Percentiles rank a stretch among this genome's conserved stretches.
Evolutionary conservation across 2,113 vertebrate genomes (phyloP).

Genomic region (Coreoperca whiteheadi): DNA sequence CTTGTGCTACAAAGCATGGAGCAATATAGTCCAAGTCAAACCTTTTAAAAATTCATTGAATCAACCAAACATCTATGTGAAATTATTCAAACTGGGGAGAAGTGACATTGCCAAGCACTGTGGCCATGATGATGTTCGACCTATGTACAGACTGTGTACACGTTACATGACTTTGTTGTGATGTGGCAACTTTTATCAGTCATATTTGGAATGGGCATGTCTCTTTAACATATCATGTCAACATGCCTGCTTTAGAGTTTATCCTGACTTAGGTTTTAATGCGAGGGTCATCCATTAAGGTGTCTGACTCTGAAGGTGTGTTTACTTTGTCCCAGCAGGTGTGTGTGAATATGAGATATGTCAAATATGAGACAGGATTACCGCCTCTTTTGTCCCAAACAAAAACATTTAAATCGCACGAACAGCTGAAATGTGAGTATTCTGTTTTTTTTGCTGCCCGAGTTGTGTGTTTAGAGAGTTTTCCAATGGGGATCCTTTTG

Average conservation of each 20-base stretch:
- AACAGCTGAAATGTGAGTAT: conserved; percentile 69
- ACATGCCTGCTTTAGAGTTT: conserved; percentile 53
- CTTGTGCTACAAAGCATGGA: background rate
- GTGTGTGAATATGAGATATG: conserved; percentile 80
- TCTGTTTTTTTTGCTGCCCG: conserved; percentile 25
- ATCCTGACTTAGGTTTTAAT: conserved; percentile 68
- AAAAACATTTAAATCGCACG: conserved; percentile 79
- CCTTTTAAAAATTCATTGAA: conserved; percentile 4
- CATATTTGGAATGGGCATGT: conserved; percentile 55
- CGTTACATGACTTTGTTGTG: conserved; percentile 20
- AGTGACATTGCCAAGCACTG: background rate
- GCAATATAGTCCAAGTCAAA: background rate
- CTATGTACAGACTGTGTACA: conserved; percentile 43
- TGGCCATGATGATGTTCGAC: conserved; percentile 4
- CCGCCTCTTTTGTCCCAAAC: conserved; percentile 73
- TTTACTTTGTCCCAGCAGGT: conserved; percentile 78
- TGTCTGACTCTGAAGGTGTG: conserved; percentile 74
- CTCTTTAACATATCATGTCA: conserved; percentile 54
- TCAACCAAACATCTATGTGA: background rate
- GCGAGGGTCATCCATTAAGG: conserved; percentile 78
- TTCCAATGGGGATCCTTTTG: conserved; percentile 47
- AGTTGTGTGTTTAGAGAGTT: conserved; percentile 48
- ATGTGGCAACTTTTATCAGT: conserved; percentile 55
- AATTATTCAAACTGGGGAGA: background rate
- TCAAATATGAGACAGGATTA: conserved; percentile 79